Percentiles rank a stretch among this genome's conserved stretches.
phyloP scores from a whole-genome alignment of 2,797 vertebrate species.

The Gymnocypris eckloni region DNA sequence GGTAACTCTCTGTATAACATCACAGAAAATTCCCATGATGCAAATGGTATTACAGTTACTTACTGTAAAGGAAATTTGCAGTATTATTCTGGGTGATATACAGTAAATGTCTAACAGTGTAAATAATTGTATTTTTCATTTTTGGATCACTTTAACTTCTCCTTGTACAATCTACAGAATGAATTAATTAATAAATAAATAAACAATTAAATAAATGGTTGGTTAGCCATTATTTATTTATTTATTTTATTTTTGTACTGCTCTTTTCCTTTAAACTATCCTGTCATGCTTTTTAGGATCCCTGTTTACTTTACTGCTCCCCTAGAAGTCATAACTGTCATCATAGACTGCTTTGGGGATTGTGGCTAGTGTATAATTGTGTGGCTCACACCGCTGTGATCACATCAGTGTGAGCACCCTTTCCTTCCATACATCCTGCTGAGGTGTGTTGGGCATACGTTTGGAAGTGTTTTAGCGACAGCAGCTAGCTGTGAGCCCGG shows the following conservation, averaged over 20 bases:
- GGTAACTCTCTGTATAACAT: no score
- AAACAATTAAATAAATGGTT: neutral
- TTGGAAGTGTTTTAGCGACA: constrained; percentile 40
- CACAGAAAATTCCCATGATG: no score
- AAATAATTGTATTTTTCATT: no score
- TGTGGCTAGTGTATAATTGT: constrained; percentile 44
- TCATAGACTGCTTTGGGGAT: neutral
- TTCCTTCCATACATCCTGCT: constrained; percentile 6
- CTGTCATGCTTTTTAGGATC: constrained; percentile 14
- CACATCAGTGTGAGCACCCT: constrained; percentile 5
- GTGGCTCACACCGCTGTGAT: constrained; percentile 2
- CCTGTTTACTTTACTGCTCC: constrained; percentile 24
- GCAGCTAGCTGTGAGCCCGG: constrained; percentile 42
- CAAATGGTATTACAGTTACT: no score
- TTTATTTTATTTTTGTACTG: neutral
- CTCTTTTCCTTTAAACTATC: neutral
- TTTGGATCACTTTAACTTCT: neutral
- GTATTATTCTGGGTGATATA: no score
- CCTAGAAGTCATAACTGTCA: constrained; percentile 38
- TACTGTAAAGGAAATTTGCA: no score
- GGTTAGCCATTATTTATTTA: neutral
- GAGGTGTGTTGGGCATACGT: constrained; percentile 21
- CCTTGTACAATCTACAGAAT: neutral
- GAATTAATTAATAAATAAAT: neutral
- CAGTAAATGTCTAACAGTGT: no score